Evolutionary conservation across 2,113 vertebrate genomes (phyloP).

Genomic region (Notiomystis cincta): DNA sequence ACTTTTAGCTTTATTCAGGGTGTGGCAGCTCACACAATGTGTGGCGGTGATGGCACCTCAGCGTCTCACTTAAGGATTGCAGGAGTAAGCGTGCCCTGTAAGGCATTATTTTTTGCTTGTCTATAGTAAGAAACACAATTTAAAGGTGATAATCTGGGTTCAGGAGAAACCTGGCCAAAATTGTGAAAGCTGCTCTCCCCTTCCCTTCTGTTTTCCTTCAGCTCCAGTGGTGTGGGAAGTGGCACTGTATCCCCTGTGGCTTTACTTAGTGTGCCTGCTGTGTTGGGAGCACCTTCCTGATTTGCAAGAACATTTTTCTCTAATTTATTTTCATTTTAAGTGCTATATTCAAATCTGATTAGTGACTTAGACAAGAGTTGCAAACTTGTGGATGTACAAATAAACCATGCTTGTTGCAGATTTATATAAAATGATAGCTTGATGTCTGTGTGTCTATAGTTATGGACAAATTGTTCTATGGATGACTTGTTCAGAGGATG

Average conservation of each 20-base stretch:
- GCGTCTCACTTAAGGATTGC: rapidly evolving
- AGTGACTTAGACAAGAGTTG: rapidly evolving
- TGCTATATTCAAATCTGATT: neutral
- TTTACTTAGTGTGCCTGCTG: rapidly evolving
- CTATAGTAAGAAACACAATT: neutral
- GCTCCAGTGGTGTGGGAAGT: neutral
- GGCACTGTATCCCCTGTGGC: rapidly evolving
- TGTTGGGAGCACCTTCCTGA: neutral
- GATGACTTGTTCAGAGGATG: neutral
- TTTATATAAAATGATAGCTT: neutral
- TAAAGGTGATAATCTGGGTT: neutral
- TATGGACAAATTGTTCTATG: neutral
- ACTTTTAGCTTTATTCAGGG: neutral
- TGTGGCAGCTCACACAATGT: neutral
- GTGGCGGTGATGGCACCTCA: neutral
- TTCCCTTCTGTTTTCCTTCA: neutral
- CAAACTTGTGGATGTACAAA: neutral
- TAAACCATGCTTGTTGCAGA: neutral
- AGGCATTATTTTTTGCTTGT: neutral
- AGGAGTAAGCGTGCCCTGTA: rapidly evolving
- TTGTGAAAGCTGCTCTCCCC: neutral
- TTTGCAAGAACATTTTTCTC: neutral
- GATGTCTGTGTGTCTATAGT: neutral
- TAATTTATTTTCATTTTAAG: neutral
- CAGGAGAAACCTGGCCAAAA: neutral